Conservation (phyloP, 2,888 invertebrate species). For the Seira musarum region DNA sequence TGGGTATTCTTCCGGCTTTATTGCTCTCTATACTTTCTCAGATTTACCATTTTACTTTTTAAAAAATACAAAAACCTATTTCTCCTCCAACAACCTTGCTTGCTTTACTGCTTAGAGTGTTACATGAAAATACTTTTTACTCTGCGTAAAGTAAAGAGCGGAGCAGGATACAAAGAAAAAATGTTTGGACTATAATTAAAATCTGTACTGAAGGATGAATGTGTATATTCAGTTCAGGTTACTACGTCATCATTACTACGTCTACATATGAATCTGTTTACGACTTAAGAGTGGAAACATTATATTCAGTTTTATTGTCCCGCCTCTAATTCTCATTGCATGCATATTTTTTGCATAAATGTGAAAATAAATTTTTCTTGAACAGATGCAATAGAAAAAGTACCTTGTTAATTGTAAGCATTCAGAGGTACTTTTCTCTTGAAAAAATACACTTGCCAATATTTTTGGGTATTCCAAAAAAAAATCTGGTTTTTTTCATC, state of each 20-base stretch:
- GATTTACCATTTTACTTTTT: not conserved
- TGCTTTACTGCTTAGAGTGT: not conserved
- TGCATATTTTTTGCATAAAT: conserved; percentile 10
- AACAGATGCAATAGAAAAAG: not conserved
- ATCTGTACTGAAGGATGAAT: not conserved
- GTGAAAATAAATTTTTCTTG: not conserved
- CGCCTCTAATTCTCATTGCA: conserved; percentile 7
- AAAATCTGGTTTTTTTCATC: conserved; percentile 1
- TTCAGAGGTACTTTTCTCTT: not conserved
- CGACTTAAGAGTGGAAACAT: too few relatives aligned
- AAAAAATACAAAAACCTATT: not conserved
- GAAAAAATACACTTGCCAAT: not conserved
- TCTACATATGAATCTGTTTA: not conserved
- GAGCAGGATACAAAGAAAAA: too few relatives aligned
- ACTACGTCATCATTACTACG: not conserved
- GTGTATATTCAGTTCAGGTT: not conserved
- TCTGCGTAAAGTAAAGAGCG: not conserved
- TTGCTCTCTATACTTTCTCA: not conserved
- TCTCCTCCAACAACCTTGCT: not conserved
- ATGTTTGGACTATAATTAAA: not conserved
- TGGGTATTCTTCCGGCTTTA: not conserved
- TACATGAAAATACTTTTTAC: not conserved
- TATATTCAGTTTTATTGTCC: not conserved
- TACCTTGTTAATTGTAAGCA: conserved; percentile 7
- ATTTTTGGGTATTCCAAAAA: not conserved